phyloP scores from a whole-genome alignment of 2,888 invertebrate species.

The Lycophotia porphyrea region DNA sequence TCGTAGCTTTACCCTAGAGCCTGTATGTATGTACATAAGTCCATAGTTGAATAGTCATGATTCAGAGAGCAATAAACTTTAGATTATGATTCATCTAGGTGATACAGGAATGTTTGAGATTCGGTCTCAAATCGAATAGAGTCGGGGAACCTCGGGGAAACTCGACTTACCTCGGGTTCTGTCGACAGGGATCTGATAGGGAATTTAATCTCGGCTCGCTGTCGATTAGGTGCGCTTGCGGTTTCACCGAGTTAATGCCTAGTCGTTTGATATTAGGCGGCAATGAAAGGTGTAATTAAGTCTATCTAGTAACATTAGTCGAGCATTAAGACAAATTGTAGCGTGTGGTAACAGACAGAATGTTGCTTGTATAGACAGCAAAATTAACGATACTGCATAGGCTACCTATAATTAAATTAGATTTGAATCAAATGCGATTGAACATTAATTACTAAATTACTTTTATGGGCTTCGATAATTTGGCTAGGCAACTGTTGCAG shows the following conservation, averaged over 20 bases:
- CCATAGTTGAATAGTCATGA: conserved; percentile 72
- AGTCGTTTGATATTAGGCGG: conserved; percentile 48
- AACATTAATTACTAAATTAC: conserved; percentile 45
- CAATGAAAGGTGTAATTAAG: conserved; percentile 56
- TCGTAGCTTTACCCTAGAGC: conserved; percentile 54
- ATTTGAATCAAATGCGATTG: conserved; percentile 36
- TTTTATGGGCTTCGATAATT: conserved; percentile 35
- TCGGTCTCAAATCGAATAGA: conserved; percentile 39
- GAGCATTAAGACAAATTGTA: conserved; percentile 49
- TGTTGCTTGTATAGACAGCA: conserved; percentile 2
- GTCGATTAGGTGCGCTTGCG: conserved; percentile 56
- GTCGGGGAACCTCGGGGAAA: conserved; percentile 23
- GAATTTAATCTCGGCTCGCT: conserved; percentile 56
- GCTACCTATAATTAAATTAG: conserved; percentile 37
- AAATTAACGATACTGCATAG: conserved; percentile 34
- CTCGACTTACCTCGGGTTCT: conserved; percentile 15
- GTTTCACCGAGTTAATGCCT: conserved; percentile 44
- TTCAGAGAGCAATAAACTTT: conserved; percentile 83
- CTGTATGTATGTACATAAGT: conserved; percentile 31
- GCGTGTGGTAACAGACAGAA: conserved; percentile 51
- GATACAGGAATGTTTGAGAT: conserved; percentile 55
- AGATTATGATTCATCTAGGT: conserved; percentile 76
- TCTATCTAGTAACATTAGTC: conserved; percentile 53
- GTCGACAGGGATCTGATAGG: conserved; percentile 37
- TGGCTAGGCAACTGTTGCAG: conserved; percentile 44